Evolutionary conservation across 2,797 vertebrate species (phyloP), one percentile per base, ranked within the genome.

Genomic region (Lindbergichthys nudifrons): DNA sequence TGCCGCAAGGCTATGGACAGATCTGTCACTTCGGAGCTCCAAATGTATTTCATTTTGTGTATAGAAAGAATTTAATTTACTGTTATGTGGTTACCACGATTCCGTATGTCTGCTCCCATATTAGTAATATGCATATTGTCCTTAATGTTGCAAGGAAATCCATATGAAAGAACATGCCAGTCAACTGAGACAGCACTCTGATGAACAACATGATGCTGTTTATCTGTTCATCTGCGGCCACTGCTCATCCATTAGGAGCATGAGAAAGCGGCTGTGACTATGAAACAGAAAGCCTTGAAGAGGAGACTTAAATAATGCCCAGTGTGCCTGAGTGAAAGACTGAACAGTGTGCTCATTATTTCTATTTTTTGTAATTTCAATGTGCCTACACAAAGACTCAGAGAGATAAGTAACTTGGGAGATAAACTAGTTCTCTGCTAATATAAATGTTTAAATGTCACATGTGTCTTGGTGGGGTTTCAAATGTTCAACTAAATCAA

Each of bases 371-470:
- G 11, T 56, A 50, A 63, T 68, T 51, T 78, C 16, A 5, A n/a
- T 26, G 14, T 46, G 36, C 23, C 46, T 41, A 18, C 47, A 62
- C n/a, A 48, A 10, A 62, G 18, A 64, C 51, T 63, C 26, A 39
- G 43, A 70, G 10, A 82, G 50, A 85, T 66, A 69, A 81, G 74
- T 75, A 77, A 83, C 52, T 73, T 78, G 72, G 56, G 60, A 67
- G 72, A 82, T 42, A 77, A 84, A 87, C 53, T 78, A 70, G 73
- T 75, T 83, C 74, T 79, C 70, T 79, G 63, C 66, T 77, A 82
- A 87, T 88, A 87, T 88, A 79, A 84, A 82, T 83, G 66, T 93
- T 91, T 81, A 92, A 89, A 81, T 91, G 86, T 92, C 88, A 87
- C 65, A 77, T 85, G 79, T 77, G 73, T 76, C 70, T 79, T 74